phyloP scores from a whole-genome alignment of 2,113 vertebrate species.

The Hyperopisus bebe region DNA sequence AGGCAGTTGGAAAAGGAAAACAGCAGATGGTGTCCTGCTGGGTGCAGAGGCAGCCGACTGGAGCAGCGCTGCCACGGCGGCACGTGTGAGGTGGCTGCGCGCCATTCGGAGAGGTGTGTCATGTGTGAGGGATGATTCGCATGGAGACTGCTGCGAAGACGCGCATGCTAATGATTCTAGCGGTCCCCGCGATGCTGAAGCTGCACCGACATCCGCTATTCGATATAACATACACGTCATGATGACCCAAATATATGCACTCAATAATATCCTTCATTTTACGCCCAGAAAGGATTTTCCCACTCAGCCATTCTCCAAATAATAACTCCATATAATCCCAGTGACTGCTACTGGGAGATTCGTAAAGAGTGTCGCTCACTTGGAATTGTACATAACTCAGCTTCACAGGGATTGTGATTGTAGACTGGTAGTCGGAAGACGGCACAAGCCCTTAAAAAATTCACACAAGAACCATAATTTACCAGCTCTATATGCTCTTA shows the following conservation, averaged over 20 bases:
- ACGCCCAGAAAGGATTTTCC: neutral
- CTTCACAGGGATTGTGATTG: neutral
- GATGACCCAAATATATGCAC: neutral
- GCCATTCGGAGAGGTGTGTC: neutral
- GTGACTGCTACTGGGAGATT: neutral
- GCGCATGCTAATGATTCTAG: neutral
- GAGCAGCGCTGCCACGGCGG: neutral
- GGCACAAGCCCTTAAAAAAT: neutral
- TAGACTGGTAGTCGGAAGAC: neutral
- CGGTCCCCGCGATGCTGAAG: neutral
- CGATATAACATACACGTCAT: neutral
- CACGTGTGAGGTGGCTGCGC: neutral
- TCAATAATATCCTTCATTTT: neutral
- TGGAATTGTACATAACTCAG: neutral
- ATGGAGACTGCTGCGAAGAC: neutral
- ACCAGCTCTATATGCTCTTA: neutral
- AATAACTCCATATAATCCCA: neutral
- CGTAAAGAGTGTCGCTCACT: neutral
- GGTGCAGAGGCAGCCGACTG: conserved; percentile 11
- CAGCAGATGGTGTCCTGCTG: conserved; percentile 17
- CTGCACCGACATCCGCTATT: neutral
- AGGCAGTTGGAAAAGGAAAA: conserved; percentile 12
- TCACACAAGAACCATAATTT: neutral
- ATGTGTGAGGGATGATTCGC: neutral
- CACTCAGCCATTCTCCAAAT: neutral